These are phyloP conservation scores for Thecophora atra DNA, from an alignment of 2,888 invertebrate genomes.

Conservation along the genomic window DNA sequence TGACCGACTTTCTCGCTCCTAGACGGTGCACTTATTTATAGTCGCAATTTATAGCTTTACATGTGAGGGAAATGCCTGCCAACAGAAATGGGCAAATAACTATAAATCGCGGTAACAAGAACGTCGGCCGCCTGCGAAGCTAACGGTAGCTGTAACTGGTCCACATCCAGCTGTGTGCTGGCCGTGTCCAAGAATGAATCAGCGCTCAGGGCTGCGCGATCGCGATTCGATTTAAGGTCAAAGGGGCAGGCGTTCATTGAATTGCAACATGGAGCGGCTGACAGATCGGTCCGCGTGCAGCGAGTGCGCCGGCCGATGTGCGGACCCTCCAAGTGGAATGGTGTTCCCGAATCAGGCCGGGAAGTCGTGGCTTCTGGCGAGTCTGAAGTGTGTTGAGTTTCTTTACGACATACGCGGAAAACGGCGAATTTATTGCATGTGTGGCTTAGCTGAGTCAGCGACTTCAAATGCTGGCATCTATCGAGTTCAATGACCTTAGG, in stretches of 20 bases:
- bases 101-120: neutral
- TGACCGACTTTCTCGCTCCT: neutral
- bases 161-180: constrained; percentile 1
- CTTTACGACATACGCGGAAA: neutral
- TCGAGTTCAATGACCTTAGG: too few relatives aligned
- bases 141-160: constrained; percentile 9
- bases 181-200: constrained; percentile 11
- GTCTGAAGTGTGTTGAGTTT: neutral
- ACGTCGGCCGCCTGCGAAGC: constrained; percentile 15
- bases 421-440: neutral
- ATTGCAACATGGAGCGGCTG: neutral
- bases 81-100: neutral
- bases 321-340: constrained; percentile 10
- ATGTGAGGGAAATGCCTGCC: constrained; percentile 7
- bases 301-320: constrained; percentile 7
- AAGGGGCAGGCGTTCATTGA: constrained; percentile 11
- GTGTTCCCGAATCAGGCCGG: neutral
- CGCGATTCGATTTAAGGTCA: constrained; percentile 15
- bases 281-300: neutral
- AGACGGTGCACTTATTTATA: constrained; percentile 11
- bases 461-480: neutral
- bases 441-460: neutral
- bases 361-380: neutral
- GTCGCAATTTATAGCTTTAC: neutral
- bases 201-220: neutral